These are phyloP conservation scores for Drosophila greeni DNA, from an alignment of 2,888 invertebrate genomes.

Conservation along the genomic window DNA sequence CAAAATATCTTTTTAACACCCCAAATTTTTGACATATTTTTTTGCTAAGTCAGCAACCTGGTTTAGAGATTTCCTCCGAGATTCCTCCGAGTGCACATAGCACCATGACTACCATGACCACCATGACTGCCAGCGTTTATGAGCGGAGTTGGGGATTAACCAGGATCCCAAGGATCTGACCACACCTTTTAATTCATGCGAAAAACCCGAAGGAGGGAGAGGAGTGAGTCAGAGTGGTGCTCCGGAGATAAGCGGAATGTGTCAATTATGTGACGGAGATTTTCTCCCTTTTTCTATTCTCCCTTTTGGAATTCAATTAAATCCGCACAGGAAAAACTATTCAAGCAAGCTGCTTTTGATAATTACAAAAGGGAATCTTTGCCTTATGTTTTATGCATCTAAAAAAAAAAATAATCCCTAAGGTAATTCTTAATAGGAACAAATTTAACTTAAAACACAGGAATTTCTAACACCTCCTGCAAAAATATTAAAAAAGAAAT, in stretches of 20 bases:
- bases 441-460: no score
- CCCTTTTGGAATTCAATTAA: constrained; percentile 13
- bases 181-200: constrained; percentile 3
- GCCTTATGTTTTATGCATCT: neutral
- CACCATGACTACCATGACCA: constrained; percentile 16
- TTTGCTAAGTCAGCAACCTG: neutral
- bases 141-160: constrained; percentile 12
- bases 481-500: neutral
- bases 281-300: neutral
- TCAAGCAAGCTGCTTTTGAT: constrained; percentile 1
- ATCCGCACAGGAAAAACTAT: constrained; percentile 8
- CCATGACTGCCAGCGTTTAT: constrained; percentile 32
- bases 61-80: fast-evolving
- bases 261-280: constrained; percentile 23
- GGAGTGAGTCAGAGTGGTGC: constrained; percentile 1
- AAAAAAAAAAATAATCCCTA: neutral
- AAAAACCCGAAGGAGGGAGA: neutral
- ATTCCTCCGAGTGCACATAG: neutral
- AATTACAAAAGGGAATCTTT: constrained; percentile 1
- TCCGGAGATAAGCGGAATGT: constrained; percentile 17
- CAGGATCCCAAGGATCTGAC: constrained; percentile 10
- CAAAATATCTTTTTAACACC: no score
- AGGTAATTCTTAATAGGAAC: neutral
- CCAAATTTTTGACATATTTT: no score
- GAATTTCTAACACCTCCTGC: neutral